Percentiles rank a stretch among this genome's conserved stretches.
Evolutionary conservation across 2,797 vertebrate genomes (phyloP).

Genomic region (Phoeniculus purpureus): DNA sequence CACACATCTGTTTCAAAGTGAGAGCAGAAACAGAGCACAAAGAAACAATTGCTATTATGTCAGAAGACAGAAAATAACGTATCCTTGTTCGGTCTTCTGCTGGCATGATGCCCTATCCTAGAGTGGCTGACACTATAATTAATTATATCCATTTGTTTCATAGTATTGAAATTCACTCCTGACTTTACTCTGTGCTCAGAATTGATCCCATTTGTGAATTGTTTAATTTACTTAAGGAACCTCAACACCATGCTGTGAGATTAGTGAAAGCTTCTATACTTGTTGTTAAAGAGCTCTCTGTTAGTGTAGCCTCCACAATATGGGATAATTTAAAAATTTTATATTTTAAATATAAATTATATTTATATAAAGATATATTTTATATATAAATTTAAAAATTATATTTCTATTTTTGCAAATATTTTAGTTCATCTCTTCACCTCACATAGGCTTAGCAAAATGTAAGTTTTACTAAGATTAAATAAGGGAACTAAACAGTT

Average conservation of each 20-base stretch:
- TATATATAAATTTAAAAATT: neutral
- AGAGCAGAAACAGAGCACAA: neutral
- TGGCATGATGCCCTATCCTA: slow-evolving; percentile 4
- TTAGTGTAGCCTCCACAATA: neutral
- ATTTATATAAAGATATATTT: neutral
- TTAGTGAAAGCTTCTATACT: slow-evolving; percentile 21
- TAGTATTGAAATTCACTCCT: slow-evolving; percentile 53
- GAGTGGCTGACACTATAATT: slow-evolving; percentile 64
- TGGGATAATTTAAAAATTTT: neutral
- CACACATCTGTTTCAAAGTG: slow-evolving; percentile 4
- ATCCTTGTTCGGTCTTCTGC: neutral
- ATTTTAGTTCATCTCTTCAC: neutral
- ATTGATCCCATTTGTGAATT: slow-evolving; percentile 46
- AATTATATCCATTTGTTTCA: slow-evolving; percentile 62
- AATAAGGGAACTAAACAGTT: neutral
- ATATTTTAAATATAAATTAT: neutral
- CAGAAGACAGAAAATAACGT: slow-evolving; percentile 4
- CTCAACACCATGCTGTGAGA: neutral
- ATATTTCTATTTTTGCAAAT: neutral
- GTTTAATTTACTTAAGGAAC: slow-evolving; percentile 37
- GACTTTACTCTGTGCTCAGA: slow-evolving; percentile 24
- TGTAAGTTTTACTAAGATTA: neutral
- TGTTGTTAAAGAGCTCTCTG: neutral
- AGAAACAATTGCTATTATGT: neutral
- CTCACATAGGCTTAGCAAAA: neutral